Conservation (phyloP, 2,113 vertebrate species). For the Oreotrochilus melanogaster region DNA sequence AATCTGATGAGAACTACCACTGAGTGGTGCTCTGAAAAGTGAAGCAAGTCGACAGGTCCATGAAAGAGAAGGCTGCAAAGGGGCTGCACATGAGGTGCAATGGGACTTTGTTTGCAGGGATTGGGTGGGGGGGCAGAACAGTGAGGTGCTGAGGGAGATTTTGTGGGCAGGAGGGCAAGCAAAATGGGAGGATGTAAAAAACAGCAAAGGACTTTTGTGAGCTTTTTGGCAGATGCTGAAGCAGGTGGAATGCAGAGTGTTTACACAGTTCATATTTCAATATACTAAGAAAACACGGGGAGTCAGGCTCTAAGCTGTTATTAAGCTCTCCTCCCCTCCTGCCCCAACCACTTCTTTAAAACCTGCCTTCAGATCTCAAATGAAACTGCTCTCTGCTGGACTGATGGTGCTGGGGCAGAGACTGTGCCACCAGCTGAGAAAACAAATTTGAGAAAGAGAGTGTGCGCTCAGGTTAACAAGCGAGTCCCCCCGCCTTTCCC, state of each 20-base stretch:
- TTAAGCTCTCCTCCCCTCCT: constrained; percentile 61
- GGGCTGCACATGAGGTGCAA: background rate
- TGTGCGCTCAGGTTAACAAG: constrained; percentile 64
- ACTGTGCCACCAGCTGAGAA: constrained; percentile 80
- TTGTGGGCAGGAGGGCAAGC: background rate
- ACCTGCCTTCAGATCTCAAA: constrained; percentile 63
- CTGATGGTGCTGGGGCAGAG: constrained; percentile 37
- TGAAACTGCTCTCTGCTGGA: constrained; percentile 70
- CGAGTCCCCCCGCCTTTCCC: background rate
- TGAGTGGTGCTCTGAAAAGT: background rate
- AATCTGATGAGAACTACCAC: background rate
- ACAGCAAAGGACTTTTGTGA: constrained; percentile 57
- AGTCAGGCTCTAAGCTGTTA: constrained; percentile 56
- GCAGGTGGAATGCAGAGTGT: constrained; percentile 76
- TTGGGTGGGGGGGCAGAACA: background rate
- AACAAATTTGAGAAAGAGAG: constrained; percentile 79
- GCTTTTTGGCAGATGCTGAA: constrained; percentile 54
- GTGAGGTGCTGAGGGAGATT: background rate
- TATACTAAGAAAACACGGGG: constrained; percentile 64
- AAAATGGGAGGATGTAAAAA: background rate
- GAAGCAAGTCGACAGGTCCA: background rate
- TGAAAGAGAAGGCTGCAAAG: background rate
- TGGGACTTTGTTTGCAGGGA: background rate
- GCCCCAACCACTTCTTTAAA: constrained; percentile 70
- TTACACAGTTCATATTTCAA: constrained; percentile 75